Conservation (phyloP, 2,797 vertebrate species). For the Platyrinchus mystaceus region DNA sequence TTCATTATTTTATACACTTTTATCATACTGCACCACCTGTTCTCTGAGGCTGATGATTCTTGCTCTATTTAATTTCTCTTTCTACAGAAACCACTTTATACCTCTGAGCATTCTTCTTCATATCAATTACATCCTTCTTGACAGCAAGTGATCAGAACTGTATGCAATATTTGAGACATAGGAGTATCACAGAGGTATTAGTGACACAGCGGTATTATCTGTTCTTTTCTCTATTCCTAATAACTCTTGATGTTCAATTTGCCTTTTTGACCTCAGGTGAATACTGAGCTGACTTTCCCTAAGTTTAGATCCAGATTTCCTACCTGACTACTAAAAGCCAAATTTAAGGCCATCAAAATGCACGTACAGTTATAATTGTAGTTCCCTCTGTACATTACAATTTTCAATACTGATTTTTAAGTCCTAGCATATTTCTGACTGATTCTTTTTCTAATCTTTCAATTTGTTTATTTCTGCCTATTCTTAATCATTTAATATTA, state of each 20-base stretch:
- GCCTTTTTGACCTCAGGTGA: not conserved
- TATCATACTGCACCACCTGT: not conserved
- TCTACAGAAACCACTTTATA: not conserved
- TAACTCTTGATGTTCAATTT: not conserved
- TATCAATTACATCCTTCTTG: not conserved
- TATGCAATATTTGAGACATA: not conserved
- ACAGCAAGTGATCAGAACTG: not conserved
- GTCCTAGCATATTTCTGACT: not conserved
- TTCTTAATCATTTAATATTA: not conserved
- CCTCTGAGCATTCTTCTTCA: not conserved
- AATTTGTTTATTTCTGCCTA: not conserved
- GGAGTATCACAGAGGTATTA: not conserved
- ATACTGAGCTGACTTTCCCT: not conserved
- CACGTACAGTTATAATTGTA: not conserved
- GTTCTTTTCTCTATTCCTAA: not conserved
- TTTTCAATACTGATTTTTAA: not conserved
- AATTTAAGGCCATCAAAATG: not conserved
- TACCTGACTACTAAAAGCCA: not conserved
- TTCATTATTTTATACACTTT: slow-evolving; percentile 1
- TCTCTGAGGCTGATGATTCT: not conserved
- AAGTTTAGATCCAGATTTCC: not conserved
- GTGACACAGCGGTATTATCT: not conserved
- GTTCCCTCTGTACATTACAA: not conserved
- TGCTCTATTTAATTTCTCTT: slow-evolving; percentile 10
- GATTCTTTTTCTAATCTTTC: not conserved